Evolutionary conservation across 2,113 vertebrate species (phyloP).

Genomic region (Ailuropoda melanoleuca): DNA sequence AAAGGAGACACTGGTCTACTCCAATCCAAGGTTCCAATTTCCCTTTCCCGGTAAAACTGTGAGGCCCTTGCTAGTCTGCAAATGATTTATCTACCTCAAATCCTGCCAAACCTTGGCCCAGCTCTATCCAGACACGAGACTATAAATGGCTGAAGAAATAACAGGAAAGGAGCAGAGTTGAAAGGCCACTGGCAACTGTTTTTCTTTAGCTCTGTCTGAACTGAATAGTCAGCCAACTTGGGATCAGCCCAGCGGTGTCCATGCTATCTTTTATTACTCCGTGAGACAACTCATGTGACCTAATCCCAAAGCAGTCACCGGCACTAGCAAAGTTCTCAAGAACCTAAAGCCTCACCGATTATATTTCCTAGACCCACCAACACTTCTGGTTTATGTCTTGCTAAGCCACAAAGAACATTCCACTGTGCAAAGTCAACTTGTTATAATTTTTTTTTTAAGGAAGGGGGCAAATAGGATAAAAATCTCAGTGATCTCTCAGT

Average conservation of each 20-base stretch:
- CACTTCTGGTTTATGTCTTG: constrained; percentile 43
- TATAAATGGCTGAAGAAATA: constrained; percentile 84
- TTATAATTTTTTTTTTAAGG: not conserved
- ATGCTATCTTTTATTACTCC: constrained; percentile 27
- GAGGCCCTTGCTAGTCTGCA: constrained; percentile 68
- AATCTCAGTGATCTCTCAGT: not conserved
- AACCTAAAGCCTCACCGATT: not conserved
- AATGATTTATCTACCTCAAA: constrained; percentile 78
- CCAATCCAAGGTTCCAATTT: constrained; percentile 32
- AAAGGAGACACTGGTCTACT: not conserved
- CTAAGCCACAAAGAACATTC: constrained; percentile 60
- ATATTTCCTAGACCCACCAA: not conserved
- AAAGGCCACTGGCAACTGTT: constrained; percentile 76
- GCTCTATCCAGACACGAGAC: constrained; percentile 66
- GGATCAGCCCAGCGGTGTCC: not conserved
- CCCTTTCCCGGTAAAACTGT: constrained; percentile 75
- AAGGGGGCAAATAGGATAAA: not conserved
- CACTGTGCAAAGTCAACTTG: not conserved
- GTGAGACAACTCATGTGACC: not conserved
- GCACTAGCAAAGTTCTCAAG: not conserved
- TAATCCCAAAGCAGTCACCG: not conserved
- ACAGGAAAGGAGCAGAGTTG: constrained; percentile 74
- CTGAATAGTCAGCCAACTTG: constrained; percentile 50
- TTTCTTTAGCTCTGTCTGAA: constrained; percentile 65
- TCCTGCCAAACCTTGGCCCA: constrained; percentile 75